These are phyloP conservation scores for Neoniphon sammara DNA, from an alignment of 2,797 vertebrate species.

Conservation along the genomic window DNA sequence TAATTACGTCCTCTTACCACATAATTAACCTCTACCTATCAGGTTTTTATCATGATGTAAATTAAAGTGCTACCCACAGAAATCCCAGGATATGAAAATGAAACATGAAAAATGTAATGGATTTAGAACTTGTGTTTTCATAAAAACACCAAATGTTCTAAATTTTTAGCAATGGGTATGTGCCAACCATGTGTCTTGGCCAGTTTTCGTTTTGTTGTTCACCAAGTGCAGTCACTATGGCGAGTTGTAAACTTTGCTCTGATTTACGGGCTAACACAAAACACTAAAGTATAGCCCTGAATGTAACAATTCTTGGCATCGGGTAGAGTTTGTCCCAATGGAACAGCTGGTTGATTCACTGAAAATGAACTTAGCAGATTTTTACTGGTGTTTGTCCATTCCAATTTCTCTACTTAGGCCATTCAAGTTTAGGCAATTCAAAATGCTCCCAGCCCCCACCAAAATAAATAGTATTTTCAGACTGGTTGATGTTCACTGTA, in stretches of 20 bases:
- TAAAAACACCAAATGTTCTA: slow-evolving; percentile 18
- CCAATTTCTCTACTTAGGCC: slow-evolving; percentile 21
- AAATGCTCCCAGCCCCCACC: slow-evolving; percentile 4
- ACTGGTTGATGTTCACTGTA: background rate
- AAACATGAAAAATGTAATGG: slow-evolving; percentile 17
- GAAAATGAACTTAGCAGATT: slow-evolving; percentile 64
- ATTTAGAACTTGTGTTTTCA: slow-evolving; percentile 27
- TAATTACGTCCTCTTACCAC: too few relatives aligned
- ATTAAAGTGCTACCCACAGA: background rate
- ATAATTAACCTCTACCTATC: too few relatives aligned
- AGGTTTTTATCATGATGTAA: background rate
- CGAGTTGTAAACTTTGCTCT: slow-evolving; percentile 53
- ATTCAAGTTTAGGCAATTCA: slow-evolving; percentile 15
- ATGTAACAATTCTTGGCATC: slow-evolving; percentile 54
- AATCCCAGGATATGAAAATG: background rate
- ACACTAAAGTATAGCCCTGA: slow-evolving; percentile 50
- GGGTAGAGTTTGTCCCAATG: slow-evolving; percentile 42
- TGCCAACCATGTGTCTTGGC: slow-evolving; percentile 42
- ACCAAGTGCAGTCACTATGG: slow-evolving; percentile 30
- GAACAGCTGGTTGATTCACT: slow-evolving; percentile 64
- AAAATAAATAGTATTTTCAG: background rate
- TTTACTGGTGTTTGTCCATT: slow-evolving; percentile 33
- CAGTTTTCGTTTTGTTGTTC: slow-evolving; percentile 47
- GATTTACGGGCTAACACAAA: slow-evolving; percentile 57
- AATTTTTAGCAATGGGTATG: background rate